phyloP scores from a whole-genome alignment of 2,113 vertebrate species.

The Rhea americana region DNA sequence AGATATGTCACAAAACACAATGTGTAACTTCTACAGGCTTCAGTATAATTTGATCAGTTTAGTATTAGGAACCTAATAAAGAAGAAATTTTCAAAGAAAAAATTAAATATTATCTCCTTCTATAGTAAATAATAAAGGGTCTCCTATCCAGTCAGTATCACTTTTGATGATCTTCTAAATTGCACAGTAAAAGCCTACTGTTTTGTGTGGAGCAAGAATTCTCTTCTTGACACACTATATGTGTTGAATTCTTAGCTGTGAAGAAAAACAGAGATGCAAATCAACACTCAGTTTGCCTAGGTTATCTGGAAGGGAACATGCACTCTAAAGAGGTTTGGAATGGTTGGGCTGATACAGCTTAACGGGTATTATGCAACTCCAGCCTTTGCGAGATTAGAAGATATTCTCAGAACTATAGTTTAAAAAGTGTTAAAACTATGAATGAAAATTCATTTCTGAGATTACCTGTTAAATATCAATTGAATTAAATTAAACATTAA shows the following conservation, averaged over 20 bases:
- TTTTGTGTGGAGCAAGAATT: constrained; percentile 18
- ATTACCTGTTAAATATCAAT: background rate
- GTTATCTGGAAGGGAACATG: background rate
- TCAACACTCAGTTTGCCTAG: background rate
- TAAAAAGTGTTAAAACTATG: background rate
- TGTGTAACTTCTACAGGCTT: background rate
- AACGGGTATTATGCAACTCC: background rate
- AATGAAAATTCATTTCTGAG: background rate
- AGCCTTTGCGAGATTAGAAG: background rate
- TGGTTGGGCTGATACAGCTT: background rate
- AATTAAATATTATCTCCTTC: background rate
- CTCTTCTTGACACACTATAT: background rate
- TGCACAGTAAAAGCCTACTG: background rate
- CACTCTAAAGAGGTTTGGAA: background rate
- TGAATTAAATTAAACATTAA: background rate
- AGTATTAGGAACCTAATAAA: constrained; percentile 13
- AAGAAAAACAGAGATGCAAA: background rate
- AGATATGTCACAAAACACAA: background rate
- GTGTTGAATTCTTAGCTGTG: background rate
- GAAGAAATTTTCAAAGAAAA: background rate
- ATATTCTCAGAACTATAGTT: background rate
- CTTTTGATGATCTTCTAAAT: background rate
- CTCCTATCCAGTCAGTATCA: background rate
- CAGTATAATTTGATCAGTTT: background rate
- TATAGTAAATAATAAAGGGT: background rate